phyloP scores from a whole-genome alignment of 2,113 vertebrate genomes.

The Sapajus apella region DNA sequence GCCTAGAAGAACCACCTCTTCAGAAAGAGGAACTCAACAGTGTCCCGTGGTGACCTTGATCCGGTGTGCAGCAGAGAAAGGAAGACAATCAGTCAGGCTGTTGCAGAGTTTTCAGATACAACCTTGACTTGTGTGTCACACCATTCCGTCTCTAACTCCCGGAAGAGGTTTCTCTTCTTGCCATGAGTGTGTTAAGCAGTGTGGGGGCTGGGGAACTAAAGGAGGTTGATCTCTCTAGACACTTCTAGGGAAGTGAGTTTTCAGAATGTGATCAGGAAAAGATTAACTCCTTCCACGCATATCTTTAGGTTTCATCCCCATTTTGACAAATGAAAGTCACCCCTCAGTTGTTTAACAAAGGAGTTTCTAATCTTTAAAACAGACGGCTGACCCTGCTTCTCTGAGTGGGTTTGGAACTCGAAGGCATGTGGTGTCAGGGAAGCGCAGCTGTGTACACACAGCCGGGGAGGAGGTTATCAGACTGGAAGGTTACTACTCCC shows the following conservation, averaged over 20 bases:
- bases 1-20: neutral
- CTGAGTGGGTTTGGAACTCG: constrained; percentile 70
- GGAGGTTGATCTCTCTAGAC: neutral
- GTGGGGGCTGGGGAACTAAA: neutral
- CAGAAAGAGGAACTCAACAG: neutral
- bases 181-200: neutral
- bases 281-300: neutral
- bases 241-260: neutral
- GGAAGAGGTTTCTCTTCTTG: neutral
- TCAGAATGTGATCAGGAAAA: neutral
- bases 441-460: constrained; percentile 72
- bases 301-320: neutral
- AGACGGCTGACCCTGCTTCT: constrained; percentile 57
- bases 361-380: constrained; percentile 55
- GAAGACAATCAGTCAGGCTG: neutral
- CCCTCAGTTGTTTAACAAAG: neutral
- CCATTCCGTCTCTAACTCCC: neutral
- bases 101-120: neutral
- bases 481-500: constrained; percentile 52
- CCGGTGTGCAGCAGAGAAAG: too few species aligned
- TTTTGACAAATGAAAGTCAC: neutral
- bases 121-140: neutral
- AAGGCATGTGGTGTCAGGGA: constrained; percentile 63
- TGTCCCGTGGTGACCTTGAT: neutral
- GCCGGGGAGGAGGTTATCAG: constrained; percentile 36